phyloP scores from a whole-genome alignment of 2,888 invertebrate genomes.

The Calameuta filiformis region DNA sequence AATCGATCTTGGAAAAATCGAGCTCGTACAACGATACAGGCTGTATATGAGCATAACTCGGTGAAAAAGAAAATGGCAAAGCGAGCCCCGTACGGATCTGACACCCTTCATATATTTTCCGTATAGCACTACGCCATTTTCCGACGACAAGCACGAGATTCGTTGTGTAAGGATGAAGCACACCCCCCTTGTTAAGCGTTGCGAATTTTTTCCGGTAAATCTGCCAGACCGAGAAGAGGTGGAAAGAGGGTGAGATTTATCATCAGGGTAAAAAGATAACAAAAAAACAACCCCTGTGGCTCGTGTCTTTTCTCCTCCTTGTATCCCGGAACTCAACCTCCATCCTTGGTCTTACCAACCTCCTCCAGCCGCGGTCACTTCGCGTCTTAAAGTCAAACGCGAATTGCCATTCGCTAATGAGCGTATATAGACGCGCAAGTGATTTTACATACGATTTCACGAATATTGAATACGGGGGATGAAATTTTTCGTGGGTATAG shows the following conservation, averaged over 20 bases:
- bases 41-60: neutral
- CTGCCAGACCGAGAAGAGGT: slow-evolving; percentile 26
- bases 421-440: neutral
- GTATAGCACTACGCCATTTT: neutral
- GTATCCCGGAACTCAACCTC: slow-evolving; percentile 10
- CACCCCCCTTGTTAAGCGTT: slow-evolving; percentile 35
- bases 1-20: neutral
- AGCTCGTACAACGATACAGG: neutral
- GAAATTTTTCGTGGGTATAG: too few relatives aligned
- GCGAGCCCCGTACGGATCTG: neutral
- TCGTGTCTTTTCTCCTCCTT: slow-evolving; percentile 22
- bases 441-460: too few relatives aligned
- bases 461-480: too few relatives aligned
- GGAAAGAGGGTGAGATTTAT: slow-evolving; percentile 46
- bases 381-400: neutral
- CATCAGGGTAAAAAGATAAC: slow-evolving; percentile 45
- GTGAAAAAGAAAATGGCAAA: neutral
- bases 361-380: slow-evolving; percentile 10
- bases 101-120: neutral
- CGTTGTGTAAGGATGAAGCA: neutral
- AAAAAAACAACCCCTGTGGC: slow-evolving; percentile 38
- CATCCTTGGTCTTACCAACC: slow-evolving; percentile 14
- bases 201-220: slow-evolving; percentile 41
- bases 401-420: neutral
- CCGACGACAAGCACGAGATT: slow-evolving; percentile 5